Evolutionary conservation across 2,797 vertebrate species (phyloP), one percentile per base, ranked within the genome.

Genomic region (Propithecus perrieri): DNA sequence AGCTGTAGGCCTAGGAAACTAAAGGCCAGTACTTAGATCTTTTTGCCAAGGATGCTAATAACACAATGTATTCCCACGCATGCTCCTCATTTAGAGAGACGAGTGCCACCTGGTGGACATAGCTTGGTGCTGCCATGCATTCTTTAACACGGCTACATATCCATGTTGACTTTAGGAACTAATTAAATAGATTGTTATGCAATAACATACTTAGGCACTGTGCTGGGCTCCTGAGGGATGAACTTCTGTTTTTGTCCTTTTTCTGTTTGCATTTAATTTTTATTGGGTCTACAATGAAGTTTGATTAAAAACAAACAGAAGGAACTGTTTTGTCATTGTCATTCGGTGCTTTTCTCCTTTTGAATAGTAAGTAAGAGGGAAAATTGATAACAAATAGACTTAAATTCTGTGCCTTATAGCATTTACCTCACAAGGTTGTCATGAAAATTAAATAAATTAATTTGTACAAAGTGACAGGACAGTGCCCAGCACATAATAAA

Each of bases 51-150:
- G 5, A 18, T 43, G 1, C 14, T 14, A 63, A 74, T 20, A 4
- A 26, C 33, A 12, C 6, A 8, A 13, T 41, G 12, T 6, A 1
- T 8, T 41, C 50, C 4, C 15, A 35, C 7, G 12, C n/a, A 11
- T 0, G 5, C 11, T 46, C 38, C 67, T 61, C 63, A 69, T 12
- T 33, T 26, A 72, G 61, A 83, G 61, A n/a, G 43, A 30, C 22
- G 69, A 85, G 75, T 22, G 96, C 97, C 97, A 97, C 94, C 98
- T 97, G 57, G 94, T 98, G 98, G 96, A 85, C 76, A 50, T 1
- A n/a, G 28, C 38, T 83, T 63, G 20, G 69, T 20, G 9, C 28
- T 28, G 0, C 81, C 53, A 35, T 91, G 41, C 72, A 65, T 79
- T 5, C 17, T 6, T 43, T n/a, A 81, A 38, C 20, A 28, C 5